These are phyloP conservation scores for Loriculus beryllinus DNA, from an alignment of 2,797 vertebrate genomes.

Conservation along the genomic window DNA sequence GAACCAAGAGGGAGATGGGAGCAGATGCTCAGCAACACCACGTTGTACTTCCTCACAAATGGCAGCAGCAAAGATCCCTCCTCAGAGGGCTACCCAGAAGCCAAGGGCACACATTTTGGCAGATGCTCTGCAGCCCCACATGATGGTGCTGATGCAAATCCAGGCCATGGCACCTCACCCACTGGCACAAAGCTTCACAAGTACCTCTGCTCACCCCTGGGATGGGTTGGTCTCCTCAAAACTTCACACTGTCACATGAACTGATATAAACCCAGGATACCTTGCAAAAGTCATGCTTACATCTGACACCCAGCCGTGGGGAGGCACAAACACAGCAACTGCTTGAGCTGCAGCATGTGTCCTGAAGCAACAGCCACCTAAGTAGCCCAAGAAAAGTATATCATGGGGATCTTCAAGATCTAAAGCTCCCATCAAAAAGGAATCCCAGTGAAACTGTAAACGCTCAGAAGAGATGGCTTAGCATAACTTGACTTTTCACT, in stretches of 20 bases:
- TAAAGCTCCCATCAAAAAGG: background rate
- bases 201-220: background rate
- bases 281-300: background rate
- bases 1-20: background rate
- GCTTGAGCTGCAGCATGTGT: background rate
- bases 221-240: background rate
- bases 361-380: background rate
- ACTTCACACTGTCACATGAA: background rate
- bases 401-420: background rate
- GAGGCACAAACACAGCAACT: background rate
- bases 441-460: background rate
- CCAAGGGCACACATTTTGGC: background rate
- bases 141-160: background rate
- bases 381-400: background rate
- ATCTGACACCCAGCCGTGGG: background rate
- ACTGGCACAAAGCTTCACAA: background rate
- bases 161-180: background rate
- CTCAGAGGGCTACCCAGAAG: background rate
- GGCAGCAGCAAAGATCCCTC: background rate
- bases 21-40: rapidly evolving
- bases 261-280: background rate
- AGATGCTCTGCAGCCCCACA: slow-evolving; percentile 14
- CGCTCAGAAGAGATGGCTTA: background rate
- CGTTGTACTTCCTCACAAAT: background rate
- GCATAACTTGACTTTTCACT: background rate